A percentile compares a stretch with the other conserved stretches of the same genome.
Conservation (phyloP, 2,888 invertebrate genomes). For the Atrina japonica region DNA sequence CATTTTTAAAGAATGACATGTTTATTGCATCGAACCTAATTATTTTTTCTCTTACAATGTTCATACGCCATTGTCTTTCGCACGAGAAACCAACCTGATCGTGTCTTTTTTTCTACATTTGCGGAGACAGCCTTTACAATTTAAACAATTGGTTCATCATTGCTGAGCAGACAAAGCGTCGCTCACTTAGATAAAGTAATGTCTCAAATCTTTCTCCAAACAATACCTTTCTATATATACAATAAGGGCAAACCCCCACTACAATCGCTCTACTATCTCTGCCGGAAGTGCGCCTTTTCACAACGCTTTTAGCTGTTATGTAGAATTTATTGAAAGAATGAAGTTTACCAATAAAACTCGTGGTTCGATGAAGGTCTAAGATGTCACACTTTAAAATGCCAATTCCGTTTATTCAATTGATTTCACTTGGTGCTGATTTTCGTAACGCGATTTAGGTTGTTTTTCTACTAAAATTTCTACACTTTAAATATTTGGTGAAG, state of each 20-base stretch:
- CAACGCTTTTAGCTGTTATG: conserved; percentile 36
- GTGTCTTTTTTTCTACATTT: too few relatives aligned
- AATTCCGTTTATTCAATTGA: conserved; percentile 37
- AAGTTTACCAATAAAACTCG: conserved; percentile 31
- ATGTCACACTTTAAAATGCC: conserved; percentile 38
- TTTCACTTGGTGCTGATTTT: conserved; percentile 23
- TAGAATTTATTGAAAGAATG: conserved; percentile 35
- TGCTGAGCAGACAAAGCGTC: too few relatives aligned
- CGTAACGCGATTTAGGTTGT: conserved; percentile 11
- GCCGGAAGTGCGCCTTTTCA: conserved; percentile 41
- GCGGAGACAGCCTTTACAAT: too few relatives aligned
- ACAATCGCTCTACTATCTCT: conserved; percentile 14
- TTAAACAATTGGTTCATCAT: too few relatives aligned
- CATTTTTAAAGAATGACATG: too few relatives aligned
- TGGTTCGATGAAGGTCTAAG: conserved; percentile 23
- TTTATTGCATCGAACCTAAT: too few relatives aligned
- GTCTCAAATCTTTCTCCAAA: too few relatives aligned
- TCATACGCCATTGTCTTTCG: too few relatives aligned
- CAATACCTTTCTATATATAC: too few relatives aligned
- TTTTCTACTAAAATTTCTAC: conserved; percentile 14
- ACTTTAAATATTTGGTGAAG: conserved; percentile 29
- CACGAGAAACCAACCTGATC: too few relatives aligned
- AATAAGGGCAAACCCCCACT: conserved; percentile 1
- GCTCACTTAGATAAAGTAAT: too few relatives aligned
- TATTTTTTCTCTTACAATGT: too few relatives aligned